Evolutionary conservation across 2,888 invertebrate species (phyloP).

Genomic region (Drosophila quinaria): DNA sequence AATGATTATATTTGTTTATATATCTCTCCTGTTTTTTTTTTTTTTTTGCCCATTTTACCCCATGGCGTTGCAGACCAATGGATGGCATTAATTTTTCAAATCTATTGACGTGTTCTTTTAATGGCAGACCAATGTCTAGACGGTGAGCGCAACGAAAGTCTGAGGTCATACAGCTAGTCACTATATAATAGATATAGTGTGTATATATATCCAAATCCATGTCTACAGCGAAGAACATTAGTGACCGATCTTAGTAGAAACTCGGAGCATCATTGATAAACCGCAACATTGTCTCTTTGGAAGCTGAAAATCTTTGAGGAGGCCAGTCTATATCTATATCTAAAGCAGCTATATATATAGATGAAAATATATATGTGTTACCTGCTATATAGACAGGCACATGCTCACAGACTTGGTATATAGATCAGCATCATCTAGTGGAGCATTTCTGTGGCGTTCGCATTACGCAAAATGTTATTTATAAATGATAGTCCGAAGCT

Average conservation of each 20-base stretch:
- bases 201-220: constrained; percentile 6
- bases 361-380: constrained; percentile 43
- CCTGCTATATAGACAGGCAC: constrained; percentile 34
- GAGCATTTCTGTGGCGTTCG: constrained; percentile 61
- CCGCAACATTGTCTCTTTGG: constrained; percentile 39
- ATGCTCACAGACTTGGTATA: constrained; percentile 39
- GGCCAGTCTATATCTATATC: constrained; percentile 58
- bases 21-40: not conserved
- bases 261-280: constrained; percentile 58
- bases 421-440: constrained; percentile 44
- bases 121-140: constrained; percentile 76
- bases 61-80: constrained; percentile 50
- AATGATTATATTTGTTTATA: constrained; percentile 21
- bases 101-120: constrained; percentile 64
- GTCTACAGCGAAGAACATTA: constrained; percentile 29
- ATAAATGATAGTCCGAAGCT: constrained; percentile 82
- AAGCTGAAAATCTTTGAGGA: constrained; percentile 62
- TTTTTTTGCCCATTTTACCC: constrained; percentile 31
- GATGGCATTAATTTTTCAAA: constrained; percentile 43
- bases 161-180: constrained; percentile 71
- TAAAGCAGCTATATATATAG: constrained; percentile 12
- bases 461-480: constrained; percentile 85
- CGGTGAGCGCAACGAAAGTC: constrained; percentile 59
- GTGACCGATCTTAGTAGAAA: not conserved
- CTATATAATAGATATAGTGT: constrained; percentile 29